Base-by-base conservation (phyloP, 2,113 vertebrate genomes). In the Trichomycterus rosablanca region DNA sequence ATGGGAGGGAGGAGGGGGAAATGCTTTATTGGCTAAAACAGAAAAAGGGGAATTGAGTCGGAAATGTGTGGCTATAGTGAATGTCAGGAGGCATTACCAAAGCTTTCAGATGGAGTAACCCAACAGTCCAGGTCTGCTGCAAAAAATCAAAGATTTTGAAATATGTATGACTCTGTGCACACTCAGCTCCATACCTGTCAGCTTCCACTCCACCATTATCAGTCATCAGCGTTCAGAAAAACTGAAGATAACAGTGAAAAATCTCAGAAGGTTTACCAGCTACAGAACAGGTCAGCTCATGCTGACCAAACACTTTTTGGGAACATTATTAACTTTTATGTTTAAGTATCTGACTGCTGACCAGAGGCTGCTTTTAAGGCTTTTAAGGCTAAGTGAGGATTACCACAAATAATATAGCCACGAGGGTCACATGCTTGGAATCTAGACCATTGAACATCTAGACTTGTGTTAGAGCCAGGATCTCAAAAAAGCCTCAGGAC, bases 1-100 rank as follows among this genome's bases (percentile, higher is more conserved):
- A 64, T 42, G 44, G 53, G 71, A 57, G 66, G 59, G 48, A 54
- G 19, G 15, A 6, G 20, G 22, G 70, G 59, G 72, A 30, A n/a
- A n/a, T n/a, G n/a, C n/a, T 30, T 30, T 30, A 30, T 4, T 30
- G 26, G 3, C 7, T 7, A 7, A 7, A 30, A 3, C 26, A 30
- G 3, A 30, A 30, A 30, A 7, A 30, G 7, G 26, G 26, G 26
- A 30, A 7, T 30, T 30, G 7, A 30, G 7, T 30, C 26, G 7
- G 26, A 30, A 30, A 30, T 4, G 26, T 30, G 26, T 30, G 26
- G 26, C 3, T 30, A 30, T 30, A n/a, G n/a, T n/a, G n/a, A n/a
- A 7, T 39, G 35, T 12, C 35, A 11, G 10, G 12, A 39, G 12
- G 15, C 37, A 40, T 40, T n/a, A 40, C 37, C 15, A n/a, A 11